These are phyloP conservation scores for Prosapia bicincta DNA, from an alignment of 2,888 invertebrate species.

Conservation along the genomic window DNA sequence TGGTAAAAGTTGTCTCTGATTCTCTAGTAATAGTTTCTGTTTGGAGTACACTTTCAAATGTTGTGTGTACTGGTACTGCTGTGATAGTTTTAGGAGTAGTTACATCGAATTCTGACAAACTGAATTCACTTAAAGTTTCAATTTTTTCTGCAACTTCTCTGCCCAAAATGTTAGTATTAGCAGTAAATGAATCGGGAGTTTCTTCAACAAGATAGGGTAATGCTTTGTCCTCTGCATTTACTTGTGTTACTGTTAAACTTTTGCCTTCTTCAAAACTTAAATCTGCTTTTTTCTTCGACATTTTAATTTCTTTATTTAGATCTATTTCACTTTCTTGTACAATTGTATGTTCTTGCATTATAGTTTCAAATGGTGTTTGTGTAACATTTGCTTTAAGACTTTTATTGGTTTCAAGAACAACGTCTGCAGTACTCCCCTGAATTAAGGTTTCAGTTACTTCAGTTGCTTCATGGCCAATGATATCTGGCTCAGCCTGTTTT, in stretches of 20 bases:
- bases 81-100: neutral
- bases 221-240: conserved; percentile 28
- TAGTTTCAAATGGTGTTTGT: conserved; percentile 41
- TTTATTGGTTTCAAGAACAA: conserved; percentile 43
- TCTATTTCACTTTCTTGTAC: conserved; percentile 43
- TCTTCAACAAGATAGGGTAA: conserved; percentile 34
- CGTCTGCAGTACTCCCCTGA: conserved; percentile 43
- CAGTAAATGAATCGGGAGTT: conserved; percentile 41
- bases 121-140: conserved; percentile 46
- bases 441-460: conserved; percentile 47
- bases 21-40: conserved; percentile 41
- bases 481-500: conserved; percentile 41
- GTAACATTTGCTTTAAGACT: conserved; percentile 38
- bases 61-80: conserved; percentile 45
- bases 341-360: conserved; percentile 41
- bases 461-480: conserved; percentile 47
- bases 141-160: conserved; percentile 50
- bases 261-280: conserved; percentile 37
- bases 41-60: conserved; percentile 47
- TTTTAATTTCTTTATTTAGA: conserved; percentile 27
- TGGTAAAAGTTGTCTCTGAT: conserved; percentile 39
- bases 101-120: conserved; percentile 39
- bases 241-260: conserved; percentile 37
- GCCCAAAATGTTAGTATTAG: conserved; percentile 43
- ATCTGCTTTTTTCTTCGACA: conserved; percentile 32